Base-by-base conservation (phyloP, 2,888 invertebrate genomes). In the Pristionchus fissidentatus region DNA sequence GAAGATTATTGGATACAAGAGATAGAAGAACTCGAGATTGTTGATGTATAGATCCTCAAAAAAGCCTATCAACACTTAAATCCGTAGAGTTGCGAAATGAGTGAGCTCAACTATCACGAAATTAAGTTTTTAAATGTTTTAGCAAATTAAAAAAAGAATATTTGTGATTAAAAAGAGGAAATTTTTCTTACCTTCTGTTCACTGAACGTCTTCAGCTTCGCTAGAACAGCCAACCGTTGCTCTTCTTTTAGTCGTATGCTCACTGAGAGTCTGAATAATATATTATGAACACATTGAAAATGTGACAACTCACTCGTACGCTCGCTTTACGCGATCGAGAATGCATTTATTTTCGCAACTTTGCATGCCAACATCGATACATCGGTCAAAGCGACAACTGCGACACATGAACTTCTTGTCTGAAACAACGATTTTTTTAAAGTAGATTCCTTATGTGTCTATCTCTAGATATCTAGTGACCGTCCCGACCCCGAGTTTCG, bases 21-120 rank as follows among this genome's bases (percentile, higher is more conserved):
- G 57, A 26, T 57, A 57, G 57, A 57, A 57, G 57, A 57, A 57
- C n/a, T 57, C 29, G 57, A 57, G n/a, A 29, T 57, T 57, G 7
- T 29, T 26, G 26, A 57, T 57, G 26, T 22, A 57, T n/a, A 57
- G 57, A 57, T 57, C 57, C 57, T 57, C n/a, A n/a, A n/a, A n/a
- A n/a, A n/a, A n/a, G n/a, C n/a, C n/a, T n/a, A n/a, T n/a, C n/a
- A n/a, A n/a, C n/a, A n/a, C n/a, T n/a, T n/a, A n/a, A n/a, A n/a
- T n/a, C n/a, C n/a, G n/a, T n/a, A n/a, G n/a, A n/a, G n/a, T n/a
- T n/a, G n/a, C n/a, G n/a, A n/a, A n/a, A n/a, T n/a, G n/a, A n/a
- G n/a, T n/a, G n/a, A n/a, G n/a, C n/a, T n/a, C n/a, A n/a, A n/a
- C n/a, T n/a, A n/a, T n/a, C n/a, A n/a, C n/a, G n/a, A 57, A 26